Percentiles rank a stretch among this genome's conserved stretches.
phyloP scores from a whole-genome alignment of 2,888 invertebrate species.

The Folsomia candida region DNA sequence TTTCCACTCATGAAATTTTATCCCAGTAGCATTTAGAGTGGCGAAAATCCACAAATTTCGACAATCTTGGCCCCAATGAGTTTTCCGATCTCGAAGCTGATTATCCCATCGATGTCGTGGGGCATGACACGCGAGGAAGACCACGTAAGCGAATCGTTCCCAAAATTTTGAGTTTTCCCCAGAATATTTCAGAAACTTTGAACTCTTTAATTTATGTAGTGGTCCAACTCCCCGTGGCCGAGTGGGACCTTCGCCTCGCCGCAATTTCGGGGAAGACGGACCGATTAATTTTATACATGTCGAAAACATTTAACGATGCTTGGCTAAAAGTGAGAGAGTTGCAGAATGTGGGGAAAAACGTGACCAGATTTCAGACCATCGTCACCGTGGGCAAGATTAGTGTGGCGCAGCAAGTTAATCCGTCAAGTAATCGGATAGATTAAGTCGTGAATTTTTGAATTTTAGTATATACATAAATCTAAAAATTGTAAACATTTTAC shows the following conservation, averaged over 20 bases:
- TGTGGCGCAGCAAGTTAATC: not conserved
- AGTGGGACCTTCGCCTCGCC: not conserved
- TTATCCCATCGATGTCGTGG: not conserved
- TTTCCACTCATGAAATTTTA: no score
- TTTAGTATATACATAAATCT: no score
- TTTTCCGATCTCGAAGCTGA: not conserved
- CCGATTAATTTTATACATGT: not conserved
- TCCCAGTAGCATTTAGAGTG: not conserved
- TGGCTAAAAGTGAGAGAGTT: not conserved
- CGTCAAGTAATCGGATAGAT: not conserved
- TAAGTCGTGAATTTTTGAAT: no score
- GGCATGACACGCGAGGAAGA: not conserved
- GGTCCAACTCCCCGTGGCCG: not conserved
- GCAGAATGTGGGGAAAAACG: not conserved
- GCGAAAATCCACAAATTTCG: not conserved
- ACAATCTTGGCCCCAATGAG: not conserved
- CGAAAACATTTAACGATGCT: not conserved
- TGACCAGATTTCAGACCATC: not conserved
- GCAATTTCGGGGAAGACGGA: not conserved
- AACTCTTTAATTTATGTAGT: not conserved
- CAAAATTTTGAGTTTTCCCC: no score
- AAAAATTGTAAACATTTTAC: no score
- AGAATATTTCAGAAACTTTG: not conserved
- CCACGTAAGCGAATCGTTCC: no score
- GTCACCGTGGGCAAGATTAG: not conserved